Conservation (phyloP, 1,140 invertebrate genomes). For the Drosophila melanogaster region DNA sequence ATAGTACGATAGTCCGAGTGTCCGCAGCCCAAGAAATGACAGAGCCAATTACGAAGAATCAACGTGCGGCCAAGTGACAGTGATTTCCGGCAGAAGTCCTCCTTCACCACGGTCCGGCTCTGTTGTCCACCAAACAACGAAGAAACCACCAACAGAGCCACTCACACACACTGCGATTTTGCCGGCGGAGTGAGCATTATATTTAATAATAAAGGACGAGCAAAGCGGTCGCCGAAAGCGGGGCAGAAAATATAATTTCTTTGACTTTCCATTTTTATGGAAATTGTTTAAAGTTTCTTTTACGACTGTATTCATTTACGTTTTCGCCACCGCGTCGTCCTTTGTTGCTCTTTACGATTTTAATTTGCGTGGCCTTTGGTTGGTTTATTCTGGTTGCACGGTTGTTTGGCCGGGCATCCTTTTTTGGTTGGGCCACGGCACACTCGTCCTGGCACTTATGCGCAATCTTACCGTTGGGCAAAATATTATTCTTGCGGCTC, state of each 20-base stretch:
- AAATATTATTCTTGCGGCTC: constrained; percentile 88
- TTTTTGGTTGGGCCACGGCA: constrained; percentile 25
- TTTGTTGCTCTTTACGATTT: constrained; percentile 70
- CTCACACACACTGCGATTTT: constrained; percentile 6
- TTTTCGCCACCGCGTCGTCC: constrained; percentile 45
- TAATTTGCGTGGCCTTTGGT: constrained; percentile 63
- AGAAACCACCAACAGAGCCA: constrained; percentile 8
- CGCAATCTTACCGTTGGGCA: constrained; percentile 87
- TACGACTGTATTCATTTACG: constrained; percentile 72
- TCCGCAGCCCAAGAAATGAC: constrained; percentile 53
- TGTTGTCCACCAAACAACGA: constrained; percentile 26
- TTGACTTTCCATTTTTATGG: constrained; percentile 81
- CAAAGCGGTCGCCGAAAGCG: constrained; percentile 18
- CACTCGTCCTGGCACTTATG: constrained; percentile 54
- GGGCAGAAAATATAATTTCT: constrained; percentile 59
- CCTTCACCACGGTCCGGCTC: constrained; percentile 7
- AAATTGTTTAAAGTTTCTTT: constrained; percentile 78
- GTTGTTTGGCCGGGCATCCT: constrained; percentile 11
- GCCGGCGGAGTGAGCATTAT: constrained; percentile 51
- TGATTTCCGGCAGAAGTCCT: constrained; percentile 27
- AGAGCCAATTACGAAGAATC: constrained; percentile 74
- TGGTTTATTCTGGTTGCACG: constrained; percentile 1
- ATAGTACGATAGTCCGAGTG: background rate
- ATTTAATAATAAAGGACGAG: constrained; percentile 72
- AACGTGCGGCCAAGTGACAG: constrained; percentile 44